Evolutionary conservation across 1,140 invertebrate species (phyloP), one percentile per base, ranked within the genome.

Genomic region (Zophobas atratus): DNA sequence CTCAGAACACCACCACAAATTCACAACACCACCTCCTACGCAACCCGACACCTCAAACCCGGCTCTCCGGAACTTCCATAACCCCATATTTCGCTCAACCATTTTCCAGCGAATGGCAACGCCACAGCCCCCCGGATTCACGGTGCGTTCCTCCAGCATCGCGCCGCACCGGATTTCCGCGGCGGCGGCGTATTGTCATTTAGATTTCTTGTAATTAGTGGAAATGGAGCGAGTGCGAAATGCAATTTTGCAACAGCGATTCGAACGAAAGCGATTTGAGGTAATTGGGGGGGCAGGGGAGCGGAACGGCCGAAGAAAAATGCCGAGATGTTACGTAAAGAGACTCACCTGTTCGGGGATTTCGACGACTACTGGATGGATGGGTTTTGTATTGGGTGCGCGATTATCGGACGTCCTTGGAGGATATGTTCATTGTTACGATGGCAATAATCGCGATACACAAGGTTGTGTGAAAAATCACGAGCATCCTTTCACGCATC

Each of bases 391-490:
- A 55, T 33, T 32, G 32, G 32, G 5, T 6, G 33, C 56, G 56
- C 35, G 38, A 36, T 38, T 39, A 8, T 35, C 33, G 33, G n/a
- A 8, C 56, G 56, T 60, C 56, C 56, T 60, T 60, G 56, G n/a
- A 60, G 56, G 34, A 39, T 55, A 20, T 57, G 36, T 8, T 32
- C 36, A 55, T 55, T 55, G 20, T 60, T 60, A 60, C 36, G 56
- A 60, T 8, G 34, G 56, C 35, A 55, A 55, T 55, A 8, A 55
- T 46, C 20, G 49, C 2, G 4, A 32, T n/a, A 39, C 33, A 38
- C 56, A 60, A 60, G 56, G 56, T 35, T 60, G 56, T 60, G 56
- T 20, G 56, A 60, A 60, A 60, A 60, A 35, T 6, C 20, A 57
- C 20, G 34, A 57, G 32, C 55, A 20, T 33, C 55, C 20, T 57